Evolutionary conservation across 2,797 vertebrate species (phyloP).

Genomic region (Cottoperca gobio): DNA sequence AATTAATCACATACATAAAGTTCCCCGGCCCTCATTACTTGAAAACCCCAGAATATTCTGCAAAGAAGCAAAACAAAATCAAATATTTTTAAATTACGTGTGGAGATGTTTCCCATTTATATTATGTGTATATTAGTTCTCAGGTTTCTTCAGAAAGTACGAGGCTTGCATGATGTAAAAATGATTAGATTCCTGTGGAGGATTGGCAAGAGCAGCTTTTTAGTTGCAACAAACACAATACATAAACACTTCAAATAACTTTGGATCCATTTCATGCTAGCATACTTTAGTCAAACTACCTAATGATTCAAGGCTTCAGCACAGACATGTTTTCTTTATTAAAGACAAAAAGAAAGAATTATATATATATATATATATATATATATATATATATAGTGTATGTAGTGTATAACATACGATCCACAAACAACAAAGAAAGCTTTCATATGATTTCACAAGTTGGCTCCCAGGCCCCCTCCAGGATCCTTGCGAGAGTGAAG

Average conservation of each 20-base stretch:
- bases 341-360: neutral
- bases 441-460: no score
- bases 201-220: neutral
- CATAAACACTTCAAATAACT: neutral
- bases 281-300: neutral
- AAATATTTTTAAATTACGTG: neutral
- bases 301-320: neutral
- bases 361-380: no score
- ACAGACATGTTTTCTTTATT: neutral
- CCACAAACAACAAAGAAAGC: neutral
- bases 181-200: neutral
- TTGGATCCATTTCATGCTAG: neutral
- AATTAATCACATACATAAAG: conserved; percentile 36
- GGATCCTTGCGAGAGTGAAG: no score
- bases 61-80: neutral
- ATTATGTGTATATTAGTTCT: neutral
- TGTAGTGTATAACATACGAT: neutral
- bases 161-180: neutral
- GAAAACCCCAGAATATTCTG: neutral
- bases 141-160: neutral
- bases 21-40: neutral
- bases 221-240: neutral
- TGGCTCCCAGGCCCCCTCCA: no score
- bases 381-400: no score
- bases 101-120: neutral